Base-by-base conservation (phyloP, 2,888 invertebrate species). In the Microctonus brassicae region DNA sequence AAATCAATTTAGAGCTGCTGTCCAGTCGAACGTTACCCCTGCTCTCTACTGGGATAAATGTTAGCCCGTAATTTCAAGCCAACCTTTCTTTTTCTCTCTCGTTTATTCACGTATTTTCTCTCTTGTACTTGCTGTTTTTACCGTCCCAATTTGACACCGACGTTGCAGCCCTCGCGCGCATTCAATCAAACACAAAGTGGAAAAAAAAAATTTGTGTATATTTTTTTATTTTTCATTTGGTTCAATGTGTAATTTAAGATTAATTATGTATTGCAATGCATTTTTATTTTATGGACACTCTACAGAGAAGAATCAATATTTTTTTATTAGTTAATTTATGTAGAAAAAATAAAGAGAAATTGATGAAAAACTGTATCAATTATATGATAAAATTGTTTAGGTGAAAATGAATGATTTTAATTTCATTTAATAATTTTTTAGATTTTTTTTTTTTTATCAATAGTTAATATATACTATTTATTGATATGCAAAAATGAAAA, bases 1-100 rank as follows among this genome's bases (percentile, higher is more conserved):
- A 86, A 87, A 87, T 87, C 86, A 87, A 87, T 87, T 86, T 85
- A 80, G 84, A 84, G 82, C 81, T 82, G 81, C 81, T 83, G 85
- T 83, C 84, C 85, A 81, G 83, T 81, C 82, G 81, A 84, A 82
- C 81, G 84, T 85, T 85, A 80, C 80, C 81, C 82, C 47, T 52
- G 75, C 75, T 70, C 75, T 76, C 76, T 74, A 79, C 77, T 82
- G 73, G 85, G 81, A 82, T 84, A 85, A 85, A 86, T 85, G 85
- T 85, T 86, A 84, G 83, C 82, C 70, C 82, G 84, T 83, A 86
- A 86, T 86, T 86, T 86, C 85, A 84, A 83, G 82, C 84, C 81
- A 76, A 77, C 76, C 78, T 55, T n/a, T 55, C 7, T 55, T 17
- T 47, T 47, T 3, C 17, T 20, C n/a, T 47, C 17, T 1, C 47